Percentiles rank a stretch among this genome's conserved stretches.
These are phyloP conservation scores for Drosophila subsilvestris DNA, from an alignment of 2,888 invertebrate genomes.

Conservation along the genomic window DNA sequence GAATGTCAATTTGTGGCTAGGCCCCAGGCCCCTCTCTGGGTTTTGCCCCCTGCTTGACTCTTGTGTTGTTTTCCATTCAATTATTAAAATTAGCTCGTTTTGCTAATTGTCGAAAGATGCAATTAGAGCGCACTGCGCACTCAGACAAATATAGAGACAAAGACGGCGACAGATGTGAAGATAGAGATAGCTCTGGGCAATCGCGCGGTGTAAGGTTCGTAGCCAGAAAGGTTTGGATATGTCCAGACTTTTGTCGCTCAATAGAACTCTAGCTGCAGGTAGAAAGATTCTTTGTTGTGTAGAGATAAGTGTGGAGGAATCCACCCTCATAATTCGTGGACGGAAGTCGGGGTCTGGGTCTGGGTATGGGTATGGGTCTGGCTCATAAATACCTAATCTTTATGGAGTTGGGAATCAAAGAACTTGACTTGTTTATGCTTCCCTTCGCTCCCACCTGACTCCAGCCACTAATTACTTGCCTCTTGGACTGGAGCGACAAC, in stretches of 20 bases:
- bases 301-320: conserved; percentile 21
- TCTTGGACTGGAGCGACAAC: conserved; percentile 23
- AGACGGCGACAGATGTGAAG: background rate
- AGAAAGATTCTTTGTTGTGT: conserved; percentile 16
- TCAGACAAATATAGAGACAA: background rate
- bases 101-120: conserved; percentile 38
- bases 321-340: conserved; percentile 46
- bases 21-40: background rate
- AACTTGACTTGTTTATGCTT: conserved; percentile 50
- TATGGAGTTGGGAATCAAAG: conserved; percentile 37
- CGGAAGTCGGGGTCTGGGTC: conserved; percentile 27
- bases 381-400: conserved; percentile 50
- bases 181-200: background rate
- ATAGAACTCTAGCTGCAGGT: conserved; percentile 21
- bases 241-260: conserved; percentile 13
- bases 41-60: background rate
- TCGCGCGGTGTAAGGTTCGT: conserved; percentile 5
- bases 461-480: conserved; percentile 39
- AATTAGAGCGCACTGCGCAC: conserved; percentile 20
- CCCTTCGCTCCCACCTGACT: conserved; percentile 3
- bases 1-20: conserved; percentile 36
- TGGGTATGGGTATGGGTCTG: background rate
- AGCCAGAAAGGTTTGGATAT: conserved; percentile 5
- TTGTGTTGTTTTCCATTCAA: conserved; percentile 59
- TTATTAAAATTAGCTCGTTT: conserved; percentile 57